Evolutionary conservation across 92 coral and sea anemone species (phyloP).

Genomic region (Anthopleura xanthogrammica): DNA sequence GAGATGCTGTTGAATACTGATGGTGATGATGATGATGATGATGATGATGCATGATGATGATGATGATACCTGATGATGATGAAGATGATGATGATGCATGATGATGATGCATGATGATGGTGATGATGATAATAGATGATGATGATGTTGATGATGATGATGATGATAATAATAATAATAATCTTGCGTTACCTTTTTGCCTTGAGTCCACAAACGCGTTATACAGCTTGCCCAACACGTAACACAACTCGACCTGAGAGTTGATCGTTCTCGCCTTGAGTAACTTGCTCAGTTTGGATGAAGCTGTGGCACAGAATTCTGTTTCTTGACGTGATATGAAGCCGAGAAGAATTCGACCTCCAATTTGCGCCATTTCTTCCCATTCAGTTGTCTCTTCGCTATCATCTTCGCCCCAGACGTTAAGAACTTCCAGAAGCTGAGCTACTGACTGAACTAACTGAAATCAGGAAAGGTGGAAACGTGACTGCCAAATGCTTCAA

Average conservation of each 20-base stretch:
- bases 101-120: too few species aligned
- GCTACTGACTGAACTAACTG: slow-evolving; percentile 91
- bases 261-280: slow-evolving; percentile 70
- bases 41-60: too few species aligned
- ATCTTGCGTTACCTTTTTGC: slow-evolving; percentile 54
- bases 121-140: too few species aligned
- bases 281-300: slow-evolving; percentile 88
- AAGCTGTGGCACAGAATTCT: slow-evolving; percentile 91
- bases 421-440: slow-evolving; percentile 82
- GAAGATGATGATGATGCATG: too few species aligned
- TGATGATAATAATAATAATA: not conserved
- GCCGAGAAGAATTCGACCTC: slow-evolving; percentile 80
- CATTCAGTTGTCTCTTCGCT: slow-evolving; percentile 72
- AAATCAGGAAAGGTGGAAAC: not conserved
- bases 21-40: too few species aligned
- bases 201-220: slow-evolving; percentile 83
- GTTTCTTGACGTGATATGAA: slow-evolving; percentile 78
- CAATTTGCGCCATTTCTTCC: slow-evolving; percentile 96
- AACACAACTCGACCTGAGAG: slow-evolving; percentile 93
- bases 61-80: too few species aligned
- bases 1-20: too few species aligned
- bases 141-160: too few species aligned
- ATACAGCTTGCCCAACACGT: slow-evolving; percentile 76
- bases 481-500: not conserved
- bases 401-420: slow-evolving; percentile 90